Conservation (phyloP, 2,113 vertebrate species). For the Muscicapa adusta region DNA sequence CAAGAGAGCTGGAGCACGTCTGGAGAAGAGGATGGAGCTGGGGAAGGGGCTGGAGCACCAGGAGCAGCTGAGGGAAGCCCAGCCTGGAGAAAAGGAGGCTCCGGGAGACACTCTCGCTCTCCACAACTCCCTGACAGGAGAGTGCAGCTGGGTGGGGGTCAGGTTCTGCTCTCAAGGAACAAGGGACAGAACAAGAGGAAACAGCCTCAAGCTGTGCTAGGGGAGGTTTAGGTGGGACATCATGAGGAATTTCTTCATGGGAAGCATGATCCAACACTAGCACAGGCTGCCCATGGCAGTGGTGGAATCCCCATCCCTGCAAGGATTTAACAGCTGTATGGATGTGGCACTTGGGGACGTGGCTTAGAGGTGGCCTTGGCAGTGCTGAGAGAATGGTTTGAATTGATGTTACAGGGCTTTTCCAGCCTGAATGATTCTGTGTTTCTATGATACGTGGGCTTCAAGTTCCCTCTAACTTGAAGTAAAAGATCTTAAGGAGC, state of each 20-base stretch:
- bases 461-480: neutral
- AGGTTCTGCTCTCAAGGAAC: neutral
- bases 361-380: neutral
- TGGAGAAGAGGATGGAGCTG: neutral
- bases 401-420: neutral
- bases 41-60: neutral
- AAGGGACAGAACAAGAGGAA: neutral
- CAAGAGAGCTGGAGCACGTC: too few species aligned
- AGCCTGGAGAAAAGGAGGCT: neutral
- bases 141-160: rapidly evolving
- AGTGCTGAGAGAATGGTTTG: neutral
- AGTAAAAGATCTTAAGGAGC: neutral
- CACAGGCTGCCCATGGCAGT: neutral
- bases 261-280: neutral
- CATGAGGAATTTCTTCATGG: neutral
- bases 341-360: neutral
- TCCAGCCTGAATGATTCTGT: neutral
- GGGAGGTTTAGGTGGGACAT: neutral
- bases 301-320: neutral
- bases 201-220: neutral
- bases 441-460: too few species aligned
- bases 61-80: neutral
- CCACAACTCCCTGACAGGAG: neutral
- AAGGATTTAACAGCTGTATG: neutral
- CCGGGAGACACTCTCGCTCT: neutral